phyloP scores from a whole-genome alignment of 2,888 invertebrate species.

The Onthophagus sagittarius region DNA sequence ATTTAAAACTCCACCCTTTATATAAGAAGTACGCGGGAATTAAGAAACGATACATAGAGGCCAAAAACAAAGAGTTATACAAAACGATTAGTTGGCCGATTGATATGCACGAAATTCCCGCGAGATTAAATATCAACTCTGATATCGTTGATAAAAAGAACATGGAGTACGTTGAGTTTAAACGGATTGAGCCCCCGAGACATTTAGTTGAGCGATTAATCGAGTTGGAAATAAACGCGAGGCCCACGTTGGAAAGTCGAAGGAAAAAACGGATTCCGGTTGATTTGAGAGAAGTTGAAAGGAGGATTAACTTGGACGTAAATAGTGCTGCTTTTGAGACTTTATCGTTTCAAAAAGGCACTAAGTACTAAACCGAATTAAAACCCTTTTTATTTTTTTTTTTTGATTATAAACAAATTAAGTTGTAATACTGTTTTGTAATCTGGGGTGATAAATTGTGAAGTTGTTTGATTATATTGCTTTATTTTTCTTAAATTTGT shows the following conservation, averaged over 20 bases:
- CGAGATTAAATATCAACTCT: constrained; percentile 36
- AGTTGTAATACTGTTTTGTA: no score
- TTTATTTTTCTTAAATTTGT: no score
- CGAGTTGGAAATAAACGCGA: constrained; percentile 36
- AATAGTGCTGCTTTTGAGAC: constrained; percentile 22
- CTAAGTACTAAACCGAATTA: constrained; percentile 2
- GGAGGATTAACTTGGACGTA: neutral
- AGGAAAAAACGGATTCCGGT: neutral
- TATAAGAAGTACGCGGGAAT: constrained; percentile 34
- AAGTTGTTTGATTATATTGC: no score
- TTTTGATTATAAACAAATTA: no score
- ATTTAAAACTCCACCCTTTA: constrained; percentile 41
- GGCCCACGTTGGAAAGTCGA: constrained; percentile 25
- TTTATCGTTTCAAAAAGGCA: constrained; percentile 19
- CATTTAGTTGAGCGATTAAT: constrained; percentile 36
- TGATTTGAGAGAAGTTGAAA: constrained; percentile 8
- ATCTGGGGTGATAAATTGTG: no score
- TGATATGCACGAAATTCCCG: constrained; percentile 35
- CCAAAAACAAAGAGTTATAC: constrained; percentile 24
- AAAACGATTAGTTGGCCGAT: constrained; percentile 37
- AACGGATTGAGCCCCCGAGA: constrained; percentile 39
- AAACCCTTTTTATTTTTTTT: neutral
- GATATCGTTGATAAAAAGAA: constrained; percentile 41
- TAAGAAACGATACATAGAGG: constrained; percentile 18
- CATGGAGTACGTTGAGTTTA: constrained; percentile 37